These are phyloP conservation scores for Odontamblyopus lacepedii DNA, from an alignment of 2,797 vertebrate species.

Conservation along the genomic window DNA sequence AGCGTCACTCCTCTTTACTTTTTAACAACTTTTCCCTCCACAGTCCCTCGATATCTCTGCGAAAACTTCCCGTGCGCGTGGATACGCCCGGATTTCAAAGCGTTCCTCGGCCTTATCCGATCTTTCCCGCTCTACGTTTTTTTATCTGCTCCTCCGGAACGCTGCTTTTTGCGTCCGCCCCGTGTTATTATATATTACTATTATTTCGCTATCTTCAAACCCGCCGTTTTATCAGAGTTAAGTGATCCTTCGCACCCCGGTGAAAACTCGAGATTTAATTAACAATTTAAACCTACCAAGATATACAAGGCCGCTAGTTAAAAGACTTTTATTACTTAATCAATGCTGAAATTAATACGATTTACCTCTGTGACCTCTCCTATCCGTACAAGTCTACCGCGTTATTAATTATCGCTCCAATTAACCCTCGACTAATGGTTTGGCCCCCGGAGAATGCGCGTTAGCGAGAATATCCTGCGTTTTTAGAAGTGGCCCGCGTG, in stretches of 20 bases:
- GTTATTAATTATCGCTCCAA: constrained; percentile 77
- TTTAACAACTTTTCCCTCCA: constrained; percentile 31
- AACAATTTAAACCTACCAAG: constrained; percentile 71
- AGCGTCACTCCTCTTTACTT: not conserved
- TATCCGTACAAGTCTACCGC: constrained; percentile 55
- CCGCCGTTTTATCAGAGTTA: constrained; percentile 53
- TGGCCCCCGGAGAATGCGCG: constrained; percentile 52
- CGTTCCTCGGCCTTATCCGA: constrained; percentile 66
- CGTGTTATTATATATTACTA: constrained; percentile 17
- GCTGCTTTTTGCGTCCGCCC: constrained; percentile 54
- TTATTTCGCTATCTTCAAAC: constrained; percentile 43
- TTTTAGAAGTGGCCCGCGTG: constrained; percentile 33
- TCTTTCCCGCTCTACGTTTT: constrained; percentile 17
- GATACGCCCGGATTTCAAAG: constrained; percentile 73
- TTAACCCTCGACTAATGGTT: constrained; percentile 75
- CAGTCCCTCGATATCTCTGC: constrained; percentile 61
- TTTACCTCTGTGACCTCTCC: constrained; percentile 73
- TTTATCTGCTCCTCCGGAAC: constrained; percentile 67
- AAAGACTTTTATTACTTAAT: constrained; percentile 80
- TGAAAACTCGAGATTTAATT: constrained; percentile 65
- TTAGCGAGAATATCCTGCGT: not conserved
- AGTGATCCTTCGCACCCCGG: constrained; percentile 63
- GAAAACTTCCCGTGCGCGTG: constrained; percentile 59
- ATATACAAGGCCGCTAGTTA: constrained; percentile 74
- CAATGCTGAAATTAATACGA: constrained; percentile 79